phyloP scores from a whole-genome alignment of 2,888 invertebrate genomes.

The Orthosia gracilis region DNA sequence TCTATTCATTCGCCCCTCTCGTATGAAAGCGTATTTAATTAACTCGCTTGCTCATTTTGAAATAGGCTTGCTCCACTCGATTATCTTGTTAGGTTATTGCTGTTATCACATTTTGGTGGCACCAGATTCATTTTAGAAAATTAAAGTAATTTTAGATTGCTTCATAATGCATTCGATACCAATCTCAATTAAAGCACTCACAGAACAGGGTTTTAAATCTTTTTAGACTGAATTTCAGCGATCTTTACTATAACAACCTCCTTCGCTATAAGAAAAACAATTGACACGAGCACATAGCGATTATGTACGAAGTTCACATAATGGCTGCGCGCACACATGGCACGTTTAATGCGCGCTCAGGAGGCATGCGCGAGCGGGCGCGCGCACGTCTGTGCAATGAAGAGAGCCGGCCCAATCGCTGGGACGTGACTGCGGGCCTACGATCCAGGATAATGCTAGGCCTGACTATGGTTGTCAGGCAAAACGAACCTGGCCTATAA shows the following conservation, averaged over 20 bases:
- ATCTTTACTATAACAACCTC: not conserved
- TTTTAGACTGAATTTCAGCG: not conserved
- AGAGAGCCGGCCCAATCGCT: slow-evolving; percentile 75
- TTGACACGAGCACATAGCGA: slow-evolving; percentile 74
- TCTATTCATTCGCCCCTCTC: too few relatives aligned
- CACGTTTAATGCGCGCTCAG: slow-evolving; percentile 72
- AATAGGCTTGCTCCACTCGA: too few relatives aligned
- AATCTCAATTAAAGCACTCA: not conserved
- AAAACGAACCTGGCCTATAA: not conserved
- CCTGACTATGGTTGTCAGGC: slow-evolving; percentile 50
- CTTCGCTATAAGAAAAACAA: slow-evolving; percentile 73
- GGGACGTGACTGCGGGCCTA: slow-evolving; percentile 79
- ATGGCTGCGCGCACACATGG: slow-evolving; percentile 72
- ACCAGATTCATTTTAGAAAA: too few relatives aligned
- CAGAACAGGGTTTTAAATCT: not conserved
- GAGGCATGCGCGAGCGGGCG: slow-evolving; percentile 51
- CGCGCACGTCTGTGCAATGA: slow-evolving; percentile 81
- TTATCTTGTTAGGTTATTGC: too few relatives aligned
- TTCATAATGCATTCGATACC: too few relatives aligned
- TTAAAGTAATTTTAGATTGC: too few relatives aligned
- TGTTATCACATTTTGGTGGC: too few relatives aligned
- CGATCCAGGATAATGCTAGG: slow-evolving; percentile 72
- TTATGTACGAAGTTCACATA: slow-evolving; percentile 72
- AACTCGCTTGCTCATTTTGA: too few relatives aligned
- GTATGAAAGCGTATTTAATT: too few relatives aligned